Evolutionary conservation across 2,888 invertebrate genomes (phyloP).

Genomic region (Drosophila prolongata): DNA sequence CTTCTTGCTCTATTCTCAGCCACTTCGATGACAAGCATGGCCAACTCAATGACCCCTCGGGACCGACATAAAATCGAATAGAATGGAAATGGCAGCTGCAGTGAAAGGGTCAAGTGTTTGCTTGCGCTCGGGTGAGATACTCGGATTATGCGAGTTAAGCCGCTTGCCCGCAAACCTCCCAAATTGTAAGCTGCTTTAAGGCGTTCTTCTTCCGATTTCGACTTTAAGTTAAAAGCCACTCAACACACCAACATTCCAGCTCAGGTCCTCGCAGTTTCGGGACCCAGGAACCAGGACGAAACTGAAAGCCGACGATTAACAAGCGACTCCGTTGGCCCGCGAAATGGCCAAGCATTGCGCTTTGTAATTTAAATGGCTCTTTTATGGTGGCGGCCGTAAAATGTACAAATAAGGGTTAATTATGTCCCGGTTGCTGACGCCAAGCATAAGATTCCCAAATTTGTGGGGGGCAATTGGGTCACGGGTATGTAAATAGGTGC

Average conservation of each 20-base stretch:
- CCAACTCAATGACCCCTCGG: constrained; percentile 38
- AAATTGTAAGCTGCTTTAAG: constrained; percentile 74
- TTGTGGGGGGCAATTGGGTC: constrained; percentile 53
- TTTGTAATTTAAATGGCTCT: constrained; percentile 72
- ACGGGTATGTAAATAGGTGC: constrained; percentile 60
- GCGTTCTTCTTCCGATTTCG: constrained; percentile 36
- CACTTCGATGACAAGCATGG: constrained; percentile 39
- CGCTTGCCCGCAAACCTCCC: constrained; percentile 66
- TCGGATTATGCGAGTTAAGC: constrained; percentile 82
- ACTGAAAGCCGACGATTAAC: constrained; percentile 44
- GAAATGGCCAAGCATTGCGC: constrained; percentile 54
- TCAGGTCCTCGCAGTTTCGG: constrained; percentile 26
- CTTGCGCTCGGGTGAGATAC: constrained; percentile 77
- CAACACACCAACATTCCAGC: constrained; percentile 30
- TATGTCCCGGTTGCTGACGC: constrained; percentile 66
- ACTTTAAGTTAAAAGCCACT: constrained; percentile 47
- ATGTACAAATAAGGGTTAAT: constrained; percentile 83
- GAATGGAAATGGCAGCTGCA: constrained; percentile 24
- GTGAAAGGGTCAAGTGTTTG: constrained; percentile 75
- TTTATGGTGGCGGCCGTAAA: constrained; percentile 80
- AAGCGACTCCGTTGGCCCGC: constrained; percentile 50
- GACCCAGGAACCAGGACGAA: neutral
- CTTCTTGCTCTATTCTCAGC: constrained; percentile 8
- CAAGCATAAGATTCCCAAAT: constrained; percentile 52
- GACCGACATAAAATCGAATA: constrained; percentile 32